Percentiles rank a stretch among this genome's conserved stretches.
These are phyloP conservation scores for Gymnodraco acuticeps DNA, from an alignment of 2,797 vertebrate species.

Conservation along the genomic window DNA sequence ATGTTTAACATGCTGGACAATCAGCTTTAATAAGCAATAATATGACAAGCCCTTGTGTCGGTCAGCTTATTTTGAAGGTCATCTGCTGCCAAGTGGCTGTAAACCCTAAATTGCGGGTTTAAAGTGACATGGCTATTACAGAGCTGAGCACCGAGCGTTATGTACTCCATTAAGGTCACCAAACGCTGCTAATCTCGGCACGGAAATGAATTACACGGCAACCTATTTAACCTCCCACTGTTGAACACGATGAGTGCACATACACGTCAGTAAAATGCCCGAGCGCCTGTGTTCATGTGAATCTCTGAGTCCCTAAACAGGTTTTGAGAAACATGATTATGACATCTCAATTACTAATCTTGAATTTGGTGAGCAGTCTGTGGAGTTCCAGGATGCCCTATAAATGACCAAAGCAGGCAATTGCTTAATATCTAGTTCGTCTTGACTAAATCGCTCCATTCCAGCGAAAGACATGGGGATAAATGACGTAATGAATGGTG, in stretches of 20 bases:
- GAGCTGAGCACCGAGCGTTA: background rate
- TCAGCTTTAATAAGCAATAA: background rate
- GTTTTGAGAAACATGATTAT: background rate
- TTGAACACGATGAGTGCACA: background rate
- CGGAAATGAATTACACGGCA: background rate
- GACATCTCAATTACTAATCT: constrained; percentile 15
- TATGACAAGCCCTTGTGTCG: background rate
- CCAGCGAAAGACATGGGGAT: background rate
- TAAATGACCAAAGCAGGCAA: background rate
- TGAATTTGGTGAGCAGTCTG: constrained; percentile 1
- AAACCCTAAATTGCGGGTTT: background rate
- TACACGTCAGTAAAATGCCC: background rate
- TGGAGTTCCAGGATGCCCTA: constrained; percentile 5
- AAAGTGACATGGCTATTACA: background rate
- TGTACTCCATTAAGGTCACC: background rate
- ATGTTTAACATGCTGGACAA: background rate
- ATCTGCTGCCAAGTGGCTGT: background rate
- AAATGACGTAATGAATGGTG: background rate
- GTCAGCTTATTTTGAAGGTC: background rate
- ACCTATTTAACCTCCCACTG: background rate
- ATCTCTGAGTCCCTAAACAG: background rate
- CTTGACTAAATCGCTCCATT: constrained; percentile 18
- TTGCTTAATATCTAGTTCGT: constrained; percentile 4
- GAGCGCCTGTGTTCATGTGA: background rate
- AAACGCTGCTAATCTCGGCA: background rate